Conservation (phyloP, 35 echinoderm and acorn worm genomes). For the Ophioderma brevispina region DNA sequence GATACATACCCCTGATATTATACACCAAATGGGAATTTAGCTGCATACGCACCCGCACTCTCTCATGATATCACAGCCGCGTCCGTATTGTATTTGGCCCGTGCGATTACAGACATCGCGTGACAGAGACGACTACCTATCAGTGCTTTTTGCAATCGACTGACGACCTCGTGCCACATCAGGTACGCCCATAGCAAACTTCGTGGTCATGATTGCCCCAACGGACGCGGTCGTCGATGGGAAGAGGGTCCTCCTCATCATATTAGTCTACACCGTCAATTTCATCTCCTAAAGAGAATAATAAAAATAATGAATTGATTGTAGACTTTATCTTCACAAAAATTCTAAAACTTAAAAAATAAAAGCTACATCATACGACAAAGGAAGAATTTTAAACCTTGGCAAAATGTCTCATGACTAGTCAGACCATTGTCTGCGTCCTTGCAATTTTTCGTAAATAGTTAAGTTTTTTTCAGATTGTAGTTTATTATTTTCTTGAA, state of each 20-base stretch:
- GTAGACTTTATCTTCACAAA: too few relatives aligned
- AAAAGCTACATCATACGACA: too few relatives aligned
- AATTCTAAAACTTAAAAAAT: too few relatives aligned
- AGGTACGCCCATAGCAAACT: conserved; percentile 78
- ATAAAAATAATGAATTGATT: too few relatives aligned
- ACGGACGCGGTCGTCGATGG: conserved; percentile 82
- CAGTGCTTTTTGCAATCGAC: conserved; percentile 70
- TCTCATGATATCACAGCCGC: conserved; percentile 53
- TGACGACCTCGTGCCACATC: conserved; percentile 81
- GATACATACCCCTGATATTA: too few relatives aligned
- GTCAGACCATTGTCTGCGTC: too few relatives aligned
- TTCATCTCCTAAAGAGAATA: not conserved
- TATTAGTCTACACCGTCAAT: not conserved
- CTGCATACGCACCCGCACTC: conserved; percentile 75
- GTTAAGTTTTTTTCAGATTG: too few relatives aligned
- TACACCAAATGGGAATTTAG: too few relatives aligned
- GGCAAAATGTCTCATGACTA: too few relatives aligned
- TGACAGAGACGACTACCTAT: conserved; percentile 60
- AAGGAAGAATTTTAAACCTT: too few relatives aligned
- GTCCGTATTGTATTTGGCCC: conserved; percentile 71
- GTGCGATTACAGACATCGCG: conserved; percentile 47
- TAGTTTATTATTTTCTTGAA: too few relatives aligned
- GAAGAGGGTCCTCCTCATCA: conserved; percentile 23
- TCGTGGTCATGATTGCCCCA: conserved; percentile 77
- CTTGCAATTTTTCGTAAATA: too few relatives aligned